Evolutionary conservation across 2,888 invertebrate genomes (phyloP).

Genomic region (Dorcus parallelipipedus): DNA sequence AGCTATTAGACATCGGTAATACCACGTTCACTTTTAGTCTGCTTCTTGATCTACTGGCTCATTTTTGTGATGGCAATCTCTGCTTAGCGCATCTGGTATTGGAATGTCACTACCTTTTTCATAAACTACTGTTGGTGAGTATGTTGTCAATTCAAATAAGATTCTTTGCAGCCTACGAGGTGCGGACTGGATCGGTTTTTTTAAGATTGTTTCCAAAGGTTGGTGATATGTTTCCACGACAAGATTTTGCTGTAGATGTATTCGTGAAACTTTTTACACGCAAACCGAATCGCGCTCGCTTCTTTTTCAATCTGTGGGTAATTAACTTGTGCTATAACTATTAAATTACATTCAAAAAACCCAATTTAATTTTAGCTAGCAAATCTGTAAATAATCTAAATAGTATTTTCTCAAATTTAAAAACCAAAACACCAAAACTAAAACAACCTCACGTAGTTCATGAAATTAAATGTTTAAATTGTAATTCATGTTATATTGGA

Average conservation of each 20-base stretch:
- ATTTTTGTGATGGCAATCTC: background rate
- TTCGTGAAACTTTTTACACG: constrained; percentile 26
- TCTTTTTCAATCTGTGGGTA: constrained; percentile 12
- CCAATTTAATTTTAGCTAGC: too few species aligned
- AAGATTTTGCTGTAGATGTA: constrained; percentile 26
- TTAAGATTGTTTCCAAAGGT: constrained; percentile 28
- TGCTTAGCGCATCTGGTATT: too few species aligned
- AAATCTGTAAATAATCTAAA: too few species aligned
- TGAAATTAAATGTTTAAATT: too few species aligned
- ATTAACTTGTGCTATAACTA: constrained; percentile 24
- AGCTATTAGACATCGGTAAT: too few species aligned
- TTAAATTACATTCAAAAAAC: constrained; percentile 23
- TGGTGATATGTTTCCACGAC: constrained; percentile 29
- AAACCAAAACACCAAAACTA: too few species aligned
- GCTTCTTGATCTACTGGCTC: too few species aligned
- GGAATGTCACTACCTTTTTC: background rate
- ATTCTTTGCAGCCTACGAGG: constrained; percentile 32
- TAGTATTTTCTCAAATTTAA: too few species aligned
- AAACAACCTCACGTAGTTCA: too few species aligned
- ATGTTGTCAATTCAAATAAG: constrained; percentile 26
- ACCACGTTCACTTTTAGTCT: too few species aligned
- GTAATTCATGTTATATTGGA: too few species aligned
- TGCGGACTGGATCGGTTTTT: constrained; percentile 22
- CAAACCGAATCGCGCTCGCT: constrained; percentile 24
- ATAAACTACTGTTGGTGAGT: constrained; percentile 16